Evolutionary conservation across 2,888 invertebrate genomes (phyloP).

Genomic region (Scaptomyza flava): DNA sequence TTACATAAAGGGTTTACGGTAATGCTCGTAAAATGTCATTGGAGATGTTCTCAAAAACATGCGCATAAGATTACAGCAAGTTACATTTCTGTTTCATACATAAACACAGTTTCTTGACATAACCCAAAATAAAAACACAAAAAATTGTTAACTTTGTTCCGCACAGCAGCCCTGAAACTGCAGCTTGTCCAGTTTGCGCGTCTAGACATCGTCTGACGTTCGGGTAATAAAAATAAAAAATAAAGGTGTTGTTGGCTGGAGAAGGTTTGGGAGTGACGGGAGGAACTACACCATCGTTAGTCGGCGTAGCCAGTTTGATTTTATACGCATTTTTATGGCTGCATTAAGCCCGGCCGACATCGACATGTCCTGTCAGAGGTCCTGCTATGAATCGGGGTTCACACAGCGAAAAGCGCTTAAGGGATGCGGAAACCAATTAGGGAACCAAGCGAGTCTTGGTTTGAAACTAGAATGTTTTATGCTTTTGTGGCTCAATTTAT

Average conservation of each 20-base stretch:
- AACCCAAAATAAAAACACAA: not conserved
- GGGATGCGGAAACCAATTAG: slow-evolving; percentile 13
- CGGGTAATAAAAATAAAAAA: slow-evolving; percentile 56
- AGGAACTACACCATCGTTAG: slow-evolving; percentile 29
- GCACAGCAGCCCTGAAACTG: not conserved
- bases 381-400: not conserved
- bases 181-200: slow-evolving; percentile 25
- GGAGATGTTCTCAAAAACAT: slow-evolving; percentile 41
- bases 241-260: slow-evolving; percentile 53
- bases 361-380: slow-evolving; percentile 42
- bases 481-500: not conserved
- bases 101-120: slow-evolving; percentile 23
- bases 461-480: not conserved
- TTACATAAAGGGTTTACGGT: slow-evolving; percentile 68
- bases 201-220: slow-evolving; percentile 62
- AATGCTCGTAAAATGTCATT: slow-evolving; percentile 68
- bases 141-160: slow-evolving; percentile 12
- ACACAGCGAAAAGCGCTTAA: slow-evolving; percentile 1
- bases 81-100: slow-evolving; percentile 36
- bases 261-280: not conserved
- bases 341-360: slow-evolving; percentile 52
- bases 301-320: slow-evolving; percentile 56
- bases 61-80: slow-evolving; percentile 53
- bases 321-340: slow-evolving; percentile 67
- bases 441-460: not conserved